phyloP scores from a whole-genome alignment of 2,113 vertebrate species.

The Acinonyx jubatus region DNA sequence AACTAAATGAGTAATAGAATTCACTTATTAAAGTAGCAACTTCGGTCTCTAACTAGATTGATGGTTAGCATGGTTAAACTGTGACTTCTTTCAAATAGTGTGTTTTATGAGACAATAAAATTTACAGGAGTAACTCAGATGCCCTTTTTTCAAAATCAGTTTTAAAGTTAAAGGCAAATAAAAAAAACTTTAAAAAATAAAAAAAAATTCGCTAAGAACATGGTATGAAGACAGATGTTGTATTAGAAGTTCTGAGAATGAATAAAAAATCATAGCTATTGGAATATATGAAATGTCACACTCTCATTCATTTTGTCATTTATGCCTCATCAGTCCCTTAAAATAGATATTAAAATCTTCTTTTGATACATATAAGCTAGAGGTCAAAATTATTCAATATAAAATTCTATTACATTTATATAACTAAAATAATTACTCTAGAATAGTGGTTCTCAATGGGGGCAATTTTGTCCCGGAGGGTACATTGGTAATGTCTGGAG shows the following conservation, averaged over 20 bases:
- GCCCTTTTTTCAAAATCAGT: neutral
- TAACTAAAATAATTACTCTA: neutral
- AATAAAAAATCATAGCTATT: neutral
- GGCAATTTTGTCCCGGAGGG: neutral
- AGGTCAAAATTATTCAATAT: neutral
- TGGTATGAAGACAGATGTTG: neutral
- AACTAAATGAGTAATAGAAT: conserved; percentile 11
- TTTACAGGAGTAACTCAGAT: neutral
- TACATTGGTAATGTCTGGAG: neutral
- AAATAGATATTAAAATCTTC: neutral
- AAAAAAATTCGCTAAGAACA: neutral
- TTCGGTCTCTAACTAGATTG: neutral
- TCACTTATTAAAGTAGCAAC: conserved; percentile 34
- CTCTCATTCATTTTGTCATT: neutral
- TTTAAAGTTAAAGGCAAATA: conserved; percentile 4
- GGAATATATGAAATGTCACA: neutral
- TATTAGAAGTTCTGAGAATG: neutral
- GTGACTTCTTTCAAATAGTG: neutral
- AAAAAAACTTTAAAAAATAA: neutral
- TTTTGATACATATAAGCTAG: neutral
- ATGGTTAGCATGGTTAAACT: neutral
- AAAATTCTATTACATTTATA: neutral
- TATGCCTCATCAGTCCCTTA: neutral
- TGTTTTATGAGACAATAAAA: conserved; percentile 8
- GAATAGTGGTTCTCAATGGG: neutral